Evolutionary conservation across 2,797 vertebrate genomes (phyloP).

Genomic region (Echiichthys vipera): DNA sequence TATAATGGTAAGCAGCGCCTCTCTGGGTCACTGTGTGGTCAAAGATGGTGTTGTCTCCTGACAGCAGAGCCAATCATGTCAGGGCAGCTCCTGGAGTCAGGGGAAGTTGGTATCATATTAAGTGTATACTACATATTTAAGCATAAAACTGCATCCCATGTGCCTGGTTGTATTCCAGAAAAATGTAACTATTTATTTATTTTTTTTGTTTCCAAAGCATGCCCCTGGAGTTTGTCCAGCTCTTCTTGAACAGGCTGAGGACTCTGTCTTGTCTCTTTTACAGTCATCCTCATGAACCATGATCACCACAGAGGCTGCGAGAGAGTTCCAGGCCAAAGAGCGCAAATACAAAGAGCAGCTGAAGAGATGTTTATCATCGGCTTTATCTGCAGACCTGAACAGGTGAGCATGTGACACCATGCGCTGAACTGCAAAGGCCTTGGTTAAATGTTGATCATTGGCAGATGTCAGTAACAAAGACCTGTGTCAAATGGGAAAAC

Average conservation of each 20-base stretch:
- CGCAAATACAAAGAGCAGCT: conserved; percentile 83
- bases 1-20: conserved; percentile 55
- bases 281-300: conserved; percentile 49
- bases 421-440: not conserved
- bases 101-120: not conserved
- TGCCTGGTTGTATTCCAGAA: not conserved
- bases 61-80: not conserved
- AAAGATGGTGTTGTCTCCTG: not conserved
- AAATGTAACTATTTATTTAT: not conserved
- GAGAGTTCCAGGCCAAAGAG: conserved; percentile 76
- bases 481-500: not conserved
- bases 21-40: not conserved
- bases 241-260: not conserved
- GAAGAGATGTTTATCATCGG: conserved; percentile 82
- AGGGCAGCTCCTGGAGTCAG: not conserved
- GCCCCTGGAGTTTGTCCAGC: not conserved
- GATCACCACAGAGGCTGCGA: conserved; percentile 67
- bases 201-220: not conserved
- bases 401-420: conserved; percentile 50
- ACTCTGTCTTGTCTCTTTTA: conserved; percentile 18
- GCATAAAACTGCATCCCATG: not conserved
- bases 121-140: not conserved
- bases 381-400: conserved; percentile 84
- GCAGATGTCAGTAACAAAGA: not conserved
- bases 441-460: not conserved